Evolutionary conservation across 1,140 invertebrate species (phyloP), one percentile per base, ranked within the genome.

Genomic region (Temnothorax curvispinosus): DNA sequence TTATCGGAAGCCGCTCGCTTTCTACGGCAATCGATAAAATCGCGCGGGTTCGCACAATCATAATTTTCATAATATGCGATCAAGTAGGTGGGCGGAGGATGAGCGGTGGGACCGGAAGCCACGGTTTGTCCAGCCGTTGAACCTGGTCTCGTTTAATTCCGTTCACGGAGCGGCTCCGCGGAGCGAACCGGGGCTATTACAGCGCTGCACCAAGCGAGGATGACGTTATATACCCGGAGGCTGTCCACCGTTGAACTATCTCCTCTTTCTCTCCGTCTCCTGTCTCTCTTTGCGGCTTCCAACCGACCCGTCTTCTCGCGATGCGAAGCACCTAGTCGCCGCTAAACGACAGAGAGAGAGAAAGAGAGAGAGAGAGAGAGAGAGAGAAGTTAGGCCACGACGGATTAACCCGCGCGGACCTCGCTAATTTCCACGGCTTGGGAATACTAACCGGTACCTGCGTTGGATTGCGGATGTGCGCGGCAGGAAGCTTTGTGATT

Each of bases 131-230:
- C 81, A 90, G 86, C 78, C 89, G 86, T 90, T 90, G 89, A 90
- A 90, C 89, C 89, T 87, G 72, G 77, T 88, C 87, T 88, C 84
- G 90, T 90, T 91, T 90, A 90, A 91, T 91, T 91, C 90, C 84
- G 84, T 74, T 90, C 89, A 90, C 87, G 87, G 77, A 90, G 72
- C 78, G 71, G 72, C 89, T 85, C 18, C 87, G 77, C 85, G 86
- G 8, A 77, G 74, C 76, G 77, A 91, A 90, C 87, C 89, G 88
- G 87, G 60, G 58, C 89, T 90, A 91, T 91, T 90, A 91, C 71
- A 90, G 69, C 82, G 87, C 69, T 67, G 88, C 60, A 78, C 50
- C 60, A 78, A 84, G 86, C 72, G 47, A 88, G 72, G 90, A 91
- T 88, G 87, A 90, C 87, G 90, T 88, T 90, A 87, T 76, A 85